Percentiles rank a stretch among this genome's conserved stretches.
phyloP scores from a whole-genome alignment of 2,797 vertebrate species.

The Molossus molossus region DNA sequence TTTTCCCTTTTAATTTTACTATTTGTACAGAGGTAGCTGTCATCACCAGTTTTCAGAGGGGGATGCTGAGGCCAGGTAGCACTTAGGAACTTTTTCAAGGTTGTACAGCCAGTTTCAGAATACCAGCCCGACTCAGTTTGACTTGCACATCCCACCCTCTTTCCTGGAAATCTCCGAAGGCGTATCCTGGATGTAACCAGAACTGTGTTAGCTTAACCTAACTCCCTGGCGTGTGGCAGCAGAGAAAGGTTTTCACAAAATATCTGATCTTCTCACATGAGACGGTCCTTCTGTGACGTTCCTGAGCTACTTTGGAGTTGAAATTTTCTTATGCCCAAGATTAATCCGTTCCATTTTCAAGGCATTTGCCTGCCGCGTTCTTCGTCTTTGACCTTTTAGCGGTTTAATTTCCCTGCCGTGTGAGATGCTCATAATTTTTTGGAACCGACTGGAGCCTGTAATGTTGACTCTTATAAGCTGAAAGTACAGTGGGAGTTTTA shows the following conservation, averaged over 20 bases:
- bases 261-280: background rate
- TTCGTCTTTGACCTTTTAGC: constrained; percentile 68
- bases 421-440: background rate
- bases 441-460: background rate
- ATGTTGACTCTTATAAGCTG: constrained; percentile 58
- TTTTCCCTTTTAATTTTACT: background rate
- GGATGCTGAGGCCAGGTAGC: background rate
- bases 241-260: constrained; percentile 11
- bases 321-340: background rate
- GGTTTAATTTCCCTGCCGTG: constrained; percentile 14
- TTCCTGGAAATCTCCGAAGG: background rate
- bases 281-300: background rate
- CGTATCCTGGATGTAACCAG: background rate
- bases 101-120: background rate
- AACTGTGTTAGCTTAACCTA: background rate
- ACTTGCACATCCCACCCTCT: background rate
- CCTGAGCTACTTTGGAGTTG: constrained; percentile 3
- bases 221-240: background rate
- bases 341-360: constrained; percentile 12
- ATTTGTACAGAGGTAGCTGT: background rate
- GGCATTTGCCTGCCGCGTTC: background rate
- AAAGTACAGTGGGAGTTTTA: constrained; percentile 57
- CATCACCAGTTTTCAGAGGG: background rate
- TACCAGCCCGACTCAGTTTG: background rate
- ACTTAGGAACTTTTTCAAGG: background rate